Conservation (phyloP, 2,888 invertebrate species). For the Pollenia amentaria region DNA sequence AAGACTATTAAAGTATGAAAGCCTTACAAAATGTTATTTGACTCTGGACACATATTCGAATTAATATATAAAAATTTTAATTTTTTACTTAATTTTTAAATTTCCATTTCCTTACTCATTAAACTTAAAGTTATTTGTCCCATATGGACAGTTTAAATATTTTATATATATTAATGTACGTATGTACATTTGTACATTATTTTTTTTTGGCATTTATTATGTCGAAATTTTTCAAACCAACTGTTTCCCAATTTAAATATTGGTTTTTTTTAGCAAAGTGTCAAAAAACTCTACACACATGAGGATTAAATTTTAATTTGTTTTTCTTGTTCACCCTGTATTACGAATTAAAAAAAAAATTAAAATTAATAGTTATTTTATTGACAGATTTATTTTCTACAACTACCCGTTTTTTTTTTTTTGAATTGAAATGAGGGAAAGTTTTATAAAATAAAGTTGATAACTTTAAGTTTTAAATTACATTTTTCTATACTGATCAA, state of each 20-base stretch:
- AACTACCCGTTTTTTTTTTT: background rate
- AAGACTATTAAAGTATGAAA: too few relatives aligned
- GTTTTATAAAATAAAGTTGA: too few relatives aligned
- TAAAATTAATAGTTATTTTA: slow-evolving; percentile 20
- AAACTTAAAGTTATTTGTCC: background rate
- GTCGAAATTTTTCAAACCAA: background rate
- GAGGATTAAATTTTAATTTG: slow-evolving; percentile 23
- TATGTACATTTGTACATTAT: background rate
- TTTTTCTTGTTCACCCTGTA: background rate
- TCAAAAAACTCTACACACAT: slow-evolving; percentile 24
- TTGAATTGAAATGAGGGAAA: background rate
- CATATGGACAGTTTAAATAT: slow-evolving; percentile 9
- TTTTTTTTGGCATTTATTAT: background rate
- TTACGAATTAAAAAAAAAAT: background rate
- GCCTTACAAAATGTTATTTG: too few relatives aligned
- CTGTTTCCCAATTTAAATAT: background rate
- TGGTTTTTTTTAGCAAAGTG: background rate
- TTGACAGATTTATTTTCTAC: slow-evolving; percentile 29
- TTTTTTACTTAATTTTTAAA: background rate
- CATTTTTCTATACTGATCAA: too few relatives aligned
- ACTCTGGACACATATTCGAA: too few relatives aligned
- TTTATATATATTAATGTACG: background rate
- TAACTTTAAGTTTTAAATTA: too few relatives aligned
- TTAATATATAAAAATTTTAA: too few relatives aligned
- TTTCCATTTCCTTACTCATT: slow-evolving; percentile 5